These are phyloP conservation scores for Myotis myotis DNA, from an alignment of 2,797 vertebrate species.

Conservation along the genomic window DNA sequence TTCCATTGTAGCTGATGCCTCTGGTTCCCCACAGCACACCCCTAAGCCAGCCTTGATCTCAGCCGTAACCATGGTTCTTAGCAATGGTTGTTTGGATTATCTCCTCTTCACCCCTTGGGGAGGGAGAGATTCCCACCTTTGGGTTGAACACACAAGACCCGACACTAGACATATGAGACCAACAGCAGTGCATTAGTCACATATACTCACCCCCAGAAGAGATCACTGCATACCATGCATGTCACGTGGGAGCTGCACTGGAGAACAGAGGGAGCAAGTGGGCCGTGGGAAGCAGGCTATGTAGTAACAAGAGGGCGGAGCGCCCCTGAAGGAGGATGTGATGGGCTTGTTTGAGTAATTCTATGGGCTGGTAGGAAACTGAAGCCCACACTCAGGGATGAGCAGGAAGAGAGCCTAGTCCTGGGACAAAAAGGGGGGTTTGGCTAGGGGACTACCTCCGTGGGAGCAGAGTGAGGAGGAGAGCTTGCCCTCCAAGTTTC, in stretches of 20 bases:
- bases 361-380: not conserved
- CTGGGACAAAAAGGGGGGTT: not conserved
- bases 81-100: not conserved
- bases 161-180: not conserved
- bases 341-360: not conserved
- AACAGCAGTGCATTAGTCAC: not conserved
- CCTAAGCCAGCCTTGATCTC: not conserved
- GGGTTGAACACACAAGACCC: not conserved
- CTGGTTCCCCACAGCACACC: no score
- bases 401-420: not conserved
- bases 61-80: not conserved
- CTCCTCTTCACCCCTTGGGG: not conserved
- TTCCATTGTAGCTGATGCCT: not conserved
- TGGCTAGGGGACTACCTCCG: not conserved
- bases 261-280: not conserved
- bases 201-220: not conserved
- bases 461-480: not conserved
- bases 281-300: not conserved
- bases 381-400: not conserved
- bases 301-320: not conserved
- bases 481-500: not conserved
- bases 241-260: rapidly evolving
- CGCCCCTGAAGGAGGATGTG: not conserved
- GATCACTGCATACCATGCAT: not conserved
- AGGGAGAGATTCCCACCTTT: not conserved